These are phyloP conservation scores for Clanis bilineata DNA, from an alignment of 2,888 invertebrate genomes.

Conservation along the genomic window DNA sequence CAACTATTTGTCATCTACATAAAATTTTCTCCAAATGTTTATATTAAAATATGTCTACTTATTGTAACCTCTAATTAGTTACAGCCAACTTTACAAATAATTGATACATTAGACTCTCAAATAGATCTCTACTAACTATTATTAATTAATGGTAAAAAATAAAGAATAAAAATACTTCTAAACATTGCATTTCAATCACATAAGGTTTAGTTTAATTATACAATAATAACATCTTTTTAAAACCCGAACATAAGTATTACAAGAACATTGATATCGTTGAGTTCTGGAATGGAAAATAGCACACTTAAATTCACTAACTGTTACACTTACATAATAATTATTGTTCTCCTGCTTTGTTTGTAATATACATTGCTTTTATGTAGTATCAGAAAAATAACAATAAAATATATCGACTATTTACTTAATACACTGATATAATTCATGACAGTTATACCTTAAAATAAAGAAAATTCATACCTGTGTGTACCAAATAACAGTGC, in stretches of 20 bases:
- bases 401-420: slow-evolving; percentile 66
- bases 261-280: slow-evolving; percentile 81
- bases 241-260: slow-evolving; percentile 80
- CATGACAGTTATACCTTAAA: slow-evolving; percentile 72
- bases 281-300: slow-evolving; percentile 82
- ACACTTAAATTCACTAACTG: slow-evolving; percentile 82
- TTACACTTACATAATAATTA: slow-evolving; percentile 82
- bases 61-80: slow-evolving; percentile 81
- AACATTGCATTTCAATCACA: slow-evolving; percentile 83
- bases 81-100: slow-evolving; percentile 83
- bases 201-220: slow-evolving; percentile 81
- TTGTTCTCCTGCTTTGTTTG: slow-evolving; percentile 82
- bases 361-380: slow-evolving; percentile 80
- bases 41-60: slow-evolving; percentile 82
- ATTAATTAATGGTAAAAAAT: slow-evolving; percentile 81
- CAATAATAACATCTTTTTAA: slow-evolving; percentile 80
- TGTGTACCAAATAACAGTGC: slow-evolving; percentile 81
- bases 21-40: slow-evolving; percentile 82
- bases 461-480: slow-evolving; percentile 52
- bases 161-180: slow-evolving; percentile 83
- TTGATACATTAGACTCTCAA: slow-evolving; percentile 83
- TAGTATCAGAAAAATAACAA: slow-evolving; percentile 80
- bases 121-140: slow-evolving; percentile 82
- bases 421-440: slow-evolving; percentile 73
- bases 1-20: slow-evolving; percentile 81